Base-by-base conservation (phyloP, 64 coral and sea anemone genomes). In the Actinia equina region DNA sequence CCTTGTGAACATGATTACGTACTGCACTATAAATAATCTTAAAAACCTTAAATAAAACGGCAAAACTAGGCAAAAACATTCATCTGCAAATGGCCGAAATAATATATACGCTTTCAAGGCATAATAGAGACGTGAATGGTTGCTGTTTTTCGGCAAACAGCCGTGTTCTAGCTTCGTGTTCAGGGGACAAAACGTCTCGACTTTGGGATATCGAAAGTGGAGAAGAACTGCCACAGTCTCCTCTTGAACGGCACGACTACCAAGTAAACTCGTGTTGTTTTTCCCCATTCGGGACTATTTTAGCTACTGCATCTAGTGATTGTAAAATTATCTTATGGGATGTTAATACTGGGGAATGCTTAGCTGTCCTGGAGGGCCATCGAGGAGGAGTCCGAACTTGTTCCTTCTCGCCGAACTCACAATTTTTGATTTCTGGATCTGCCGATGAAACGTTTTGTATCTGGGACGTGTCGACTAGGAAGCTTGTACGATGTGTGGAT, bases 401-500 rank as follows among this genome's bases (percentile, higher is more conserved):
- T 84, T 87, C 86, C 44, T 99, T 99, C 80, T 99, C 97, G 0
- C 93, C 97, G 16, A 92, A 99, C 59, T 99, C 97, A 18, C 93
- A 92, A 20, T 92, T 89, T 62, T 93, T 99, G 52, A 79, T 92
- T 71, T 93, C 97, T 46, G 97, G 97, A 43, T 99, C 97, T 10
- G 93, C 97, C 0, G 97, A 99, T 87, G 97, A 99, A 91, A 92
- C 97, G 19, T 88, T 99, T 86, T 95, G 90, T 78, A 95, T 99
- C 85, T 99, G 97, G 97, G 93, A 92, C 83, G 91, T 95, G 17
- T 86, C 86, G 19, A 79, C 88, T n/a, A 99, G 84, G 81, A 90
- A 89, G 30, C 82, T 95, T 17, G 51, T 99, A 78, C 62, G 88
- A 86, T 88, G 86, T 67, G 88, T 95, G 41, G 97, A 99, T 58